Evolutionary conservation across 2,113 vertebrate genomes (phyloP), one percentile per base, ranked within the genome.

Genomic region (Tor tambroides): DNA sequence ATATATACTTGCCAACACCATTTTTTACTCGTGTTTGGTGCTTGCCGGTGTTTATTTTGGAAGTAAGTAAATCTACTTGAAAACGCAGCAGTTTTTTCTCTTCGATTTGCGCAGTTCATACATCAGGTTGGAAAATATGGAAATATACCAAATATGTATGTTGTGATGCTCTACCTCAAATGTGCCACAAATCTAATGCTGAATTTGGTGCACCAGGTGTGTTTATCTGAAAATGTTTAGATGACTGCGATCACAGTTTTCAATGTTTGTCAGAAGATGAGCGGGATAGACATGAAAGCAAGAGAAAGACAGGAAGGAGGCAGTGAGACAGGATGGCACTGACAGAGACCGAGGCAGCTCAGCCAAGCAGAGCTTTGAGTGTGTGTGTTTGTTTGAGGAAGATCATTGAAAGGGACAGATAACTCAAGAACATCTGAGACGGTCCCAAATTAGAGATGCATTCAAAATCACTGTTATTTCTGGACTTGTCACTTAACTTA

Each of bases 331-430:
- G 65, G 72, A 41, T 87, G 83, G 41, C 75, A n/a, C 69, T 71
- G 86, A 89, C 77, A 85, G 46, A 76, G 69, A 87, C 63, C 56
- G 56, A 67, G 69, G 65, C 35, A 82, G 82, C 74, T 14, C 26
- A 61, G 79, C 54, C 61, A 74, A 67, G 69, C 79, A 82, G 77
- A 75, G 56, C 35, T 81, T 10, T 81, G 63, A 21, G 26, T 65
- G 61, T 63, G n/a, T 71, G 46, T 69, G 46, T 72, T 63, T 69
- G 61, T 82, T 85, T 82, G 72, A 81, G 26, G 76, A 76, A 75
- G 75, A 54, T 67, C 54, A 81, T 41, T 71, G 54, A 85, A 87
- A 59, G 79, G n/a, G 85, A 89, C 82, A 85, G 26, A 49, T 65
- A 69, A 59, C 23, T 61, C 88, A 80, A 35, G 84, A 72, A 49